Evolutionary conservation across 2,888 invertebrate genomes (phyloP).

Genomic region (Meteorus cinctellus): DNA sequence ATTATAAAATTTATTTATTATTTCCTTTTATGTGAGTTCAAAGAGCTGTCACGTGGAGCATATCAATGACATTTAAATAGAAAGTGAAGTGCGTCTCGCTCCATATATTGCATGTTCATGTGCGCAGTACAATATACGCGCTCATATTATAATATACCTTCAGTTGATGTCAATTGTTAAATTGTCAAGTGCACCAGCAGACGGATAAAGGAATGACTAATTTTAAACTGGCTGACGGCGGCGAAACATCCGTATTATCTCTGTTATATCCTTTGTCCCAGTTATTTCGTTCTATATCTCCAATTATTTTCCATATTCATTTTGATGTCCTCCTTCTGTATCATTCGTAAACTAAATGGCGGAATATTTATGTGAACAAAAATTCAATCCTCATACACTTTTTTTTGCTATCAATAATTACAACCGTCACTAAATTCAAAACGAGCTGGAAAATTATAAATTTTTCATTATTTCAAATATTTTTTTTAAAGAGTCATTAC

Average conservation of each 20-base stretch:
- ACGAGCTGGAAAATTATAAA: too few relatives aligned
- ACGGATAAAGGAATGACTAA: constrained; percentile 46
- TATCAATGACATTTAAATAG: neutral
- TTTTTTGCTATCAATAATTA: too few relatives aligned
- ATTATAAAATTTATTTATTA: neutral
- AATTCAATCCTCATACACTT: too few relatives aligned
- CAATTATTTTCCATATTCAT: neutral
- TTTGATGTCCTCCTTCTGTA: neutral
- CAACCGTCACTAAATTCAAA: too few relatives aligned
- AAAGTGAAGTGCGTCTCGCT: neutral
- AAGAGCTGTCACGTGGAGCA: neutral
- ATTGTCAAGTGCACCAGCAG: constrained; percentile 55
- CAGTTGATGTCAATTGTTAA: constrained; percentile 60
- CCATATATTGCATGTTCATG: neutral
- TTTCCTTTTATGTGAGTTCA: neutral
- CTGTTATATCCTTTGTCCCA: constrained; percentile 55
- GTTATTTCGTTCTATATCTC: neutral
- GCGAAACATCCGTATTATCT: constrained; percentile 58
- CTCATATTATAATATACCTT: constrained; percentile 28
- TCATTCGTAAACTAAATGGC: too few relatives aligned
- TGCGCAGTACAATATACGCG: neutral
- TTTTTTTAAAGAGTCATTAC: too few relatives aligned
- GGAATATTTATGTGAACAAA: too few relatives aligned
- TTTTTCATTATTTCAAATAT: too few relatives aligned
- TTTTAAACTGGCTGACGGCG: constrained; percentile 42